These are phyloP conservation scores for Podilymbus podiceps DNA, from an alignment of 2,113 vertebrate genomes.

Conservation along the genomic window DNA sequence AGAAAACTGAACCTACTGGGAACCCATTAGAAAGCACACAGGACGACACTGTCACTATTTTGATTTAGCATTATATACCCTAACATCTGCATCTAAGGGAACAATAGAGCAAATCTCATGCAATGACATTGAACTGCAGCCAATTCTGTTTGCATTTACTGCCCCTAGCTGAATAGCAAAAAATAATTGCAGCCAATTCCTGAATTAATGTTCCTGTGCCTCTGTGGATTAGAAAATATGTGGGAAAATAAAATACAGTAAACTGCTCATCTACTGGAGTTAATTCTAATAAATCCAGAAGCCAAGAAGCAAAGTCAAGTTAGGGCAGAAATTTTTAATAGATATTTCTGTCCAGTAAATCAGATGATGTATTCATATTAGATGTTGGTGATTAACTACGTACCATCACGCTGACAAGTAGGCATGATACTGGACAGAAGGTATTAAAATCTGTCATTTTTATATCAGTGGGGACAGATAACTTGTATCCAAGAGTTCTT, in stretches of 20 bases:
- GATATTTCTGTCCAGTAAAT: constrained; percentile 49
- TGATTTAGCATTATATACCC: constrained; percentile 43
- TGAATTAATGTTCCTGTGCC: constrained; percentile 48
- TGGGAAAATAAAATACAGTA: constrained; percentile 46
- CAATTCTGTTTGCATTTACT: constrained; percentile 42
- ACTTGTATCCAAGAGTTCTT: neutral
- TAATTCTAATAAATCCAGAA: constrained; percentile 52
- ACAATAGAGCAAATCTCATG: constrained; percentile 48
- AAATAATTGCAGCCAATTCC: constrained; percentile 51
- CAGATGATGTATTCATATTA: constrained; percentile 39
- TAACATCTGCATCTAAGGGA: constrained; percentile 45
- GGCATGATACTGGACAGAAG: constrained; percentile 37
- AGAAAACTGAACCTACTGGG: neutral
- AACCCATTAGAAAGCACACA: neutral
- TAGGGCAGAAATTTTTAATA: constrained; percentile 13
- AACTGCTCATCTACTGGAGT: constrained; percentile 35
- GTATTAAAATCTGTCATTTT: constrained; percentile 52
- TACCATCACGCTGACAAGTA: constrained; percentile 36
- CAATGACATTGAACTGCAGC: constrained; percentile 40
- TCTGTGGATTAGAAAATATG: constrained; percentile 47
- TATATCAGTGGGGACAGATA: constrained; percentile 25
- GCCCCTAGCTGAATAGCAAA: constrained; percentile 40
- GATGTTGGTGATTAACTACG: neutral
- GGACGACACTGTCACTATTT: constrained; percentile 7
- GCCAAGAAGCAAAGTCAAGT: constrained; percentile 15